Evolutionary conservation across 2,797 vertebrate genomes (phyloP), one percentile per base, ranked within the genome.

Genomic region (Antennarius maculatus): DNA sequence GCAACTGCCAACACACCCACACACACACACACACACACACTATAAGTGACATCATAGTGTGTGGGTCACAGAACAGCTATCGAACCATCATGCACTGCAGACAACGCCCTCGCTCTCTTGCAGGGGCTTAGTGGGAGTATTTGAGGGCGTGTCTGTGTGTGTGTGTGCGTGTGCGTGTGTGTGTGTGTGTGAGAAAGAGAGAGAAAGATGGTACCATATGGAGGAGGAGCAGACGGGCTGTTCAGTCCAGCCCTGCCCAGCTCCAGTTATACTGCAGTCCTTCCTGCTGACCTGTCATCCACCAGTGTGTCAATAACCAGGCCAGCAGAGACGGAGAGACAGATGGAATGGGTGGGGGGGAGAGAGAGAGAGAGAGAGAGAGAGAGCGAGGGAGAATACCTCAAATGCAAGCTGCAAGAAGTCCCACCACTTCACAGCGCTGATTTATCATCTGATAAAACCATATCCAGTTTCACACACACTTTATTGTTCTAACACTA

Each of bases 281-380:
- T 77, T 88, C 84, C 86, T 90, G 85, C 87, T 89, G 88, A 89
- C 82, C 86, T 63, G 78, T 83, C 82, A 78, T 85, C 79, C 75
- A 59, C 58, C 74, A 71, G 80, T 51, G 69, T 78, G 86, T 85
- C 80, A 71, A 78, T 70, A 65, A 78, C 53, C 13, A 50, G 69
- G 75, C 54, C 56, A 57, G 65, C 61, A 66, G 69, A 72, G 50
- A 69, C 50, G 14, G n/a, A 39, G 15, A 60, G 46, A 54, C 28
- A 47, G 54, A 45, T 3, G 23, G n/a, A 23, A 31, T 27, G 51
- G 43, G 6, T 10, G 46, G 46, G 37, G 17, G 3, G 14, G 31
- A 59, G 62, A 47, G 31, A 34, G 6, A 41, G 43, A 65, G 54
- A 41, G 23, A 37, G 43, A 49, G 6, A 41, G 43, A 65, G 31